Evolutionary conservation across 2,797 vertebrate species (phyloP).

Genomic region (Melanotaenia boesemani): DNA sequence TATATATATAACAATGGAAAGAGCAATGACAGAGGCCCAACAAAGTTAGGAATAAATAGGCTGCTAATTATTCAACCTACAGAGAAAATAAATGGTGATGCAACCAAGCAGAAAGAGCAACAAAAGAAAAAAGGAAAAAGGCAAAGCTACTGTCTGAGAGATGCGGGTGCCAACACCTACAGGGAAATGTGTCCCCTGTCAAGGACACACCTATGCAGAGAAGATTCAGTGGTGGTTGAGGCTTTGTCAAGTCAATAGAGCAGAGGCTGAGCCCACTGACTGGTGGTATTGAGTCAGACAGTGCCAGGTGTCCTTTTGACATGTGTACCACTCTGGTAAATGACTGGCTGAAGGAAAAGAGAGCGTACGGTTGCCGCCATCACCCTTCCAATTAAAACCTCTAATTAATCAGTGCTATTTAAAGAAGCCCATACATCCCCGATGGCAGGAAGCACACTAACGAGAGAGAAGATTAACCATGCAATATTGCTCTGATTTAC

Average conservation of each 20-base stretch:
- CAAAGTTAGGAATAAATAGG: constrained; percentile 39
- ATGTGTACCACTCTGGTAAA: constrained; percentile 51
- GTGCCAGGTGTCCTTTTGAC: constrained; percentile 74
- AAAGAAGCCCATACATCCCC: constrained; percentile 78
- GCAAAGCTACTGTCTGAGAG: constrained; percentile 29
- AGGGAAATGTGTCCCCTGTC: constrained; percentile 29
- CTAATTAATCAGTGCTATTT: constrained; percentile 85
- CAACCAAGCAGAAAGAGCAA: constrained; percentile 77
- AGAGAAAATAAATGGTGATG: constrained; percentile 72
- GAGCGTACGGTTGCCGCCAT: constrained; percentile 48
- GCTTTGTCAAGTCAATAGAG: constrained; percentile 26
- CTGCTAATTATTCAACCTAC: constrained; percentile 58
- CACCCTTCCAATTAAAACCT: constrained; percentile 79
- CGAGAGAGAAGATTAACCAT: constrained; percentile 62
- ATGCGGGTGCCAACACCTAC: constrained; percentile 15
- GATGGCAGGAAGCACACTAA: constrained; percentile 60
- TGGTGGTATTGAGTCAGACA: constrained; percentile 52
- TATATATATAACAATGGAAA: constrained; percentile 56
- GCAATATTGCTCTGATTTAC: constrained; percentile 67
- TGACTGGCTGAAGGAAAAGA: constrained; percentile 51
- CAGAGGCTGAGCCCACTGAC: constrained; percentile 40
- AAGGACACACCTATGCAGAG: constrained; percentile 41
- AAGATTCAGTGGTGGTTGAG: constrained; percentile 25
- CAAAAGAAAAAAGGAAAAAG: constrained; percentile 22
- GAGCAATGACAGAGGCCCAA: constrained; percentile 52